Conservation (phyloP, 64 coral and sea anemone species). For the Pocillopora damicornis region DNA sequence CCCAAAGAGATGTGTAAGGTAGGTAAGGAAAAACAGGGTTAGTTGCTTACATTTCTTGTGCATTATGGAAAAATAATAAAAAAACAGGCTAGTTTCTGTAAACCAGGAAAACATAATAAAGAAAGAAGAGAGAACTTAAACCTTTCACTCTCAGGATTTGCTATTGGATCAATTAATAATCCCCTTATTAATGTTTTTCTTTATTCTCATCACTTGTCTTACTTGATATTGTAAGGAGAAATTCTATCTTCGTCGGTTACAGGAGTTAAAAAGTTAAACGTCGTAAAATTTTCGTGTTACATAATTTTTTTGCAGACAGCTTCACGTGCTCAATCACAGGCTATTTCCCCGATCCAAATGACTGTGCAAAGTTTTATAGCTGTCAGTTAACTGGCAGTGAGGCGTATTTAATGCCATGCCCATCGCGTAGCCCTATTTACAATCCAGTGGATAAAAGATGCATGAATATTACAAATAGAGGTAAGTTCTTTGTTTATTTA, state of each 20-base stretch:
- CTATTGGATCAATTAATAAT: too few species aligned
- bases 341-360: neutral
- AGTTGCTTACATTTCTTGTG: too few species aligned
- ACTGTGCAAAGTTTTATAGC: neutral
- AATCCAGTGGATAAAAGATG: neutral
- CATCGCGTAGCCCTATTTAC: neutral
- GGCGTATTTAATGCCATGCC: neutral
- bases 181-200: too few species aligned
- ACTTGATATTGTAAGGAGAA: neutral
- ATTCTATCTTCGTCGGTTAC: neutral
- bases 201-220: too few species aligned
- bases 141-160: too few species aligned
- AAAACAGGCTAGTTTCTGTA: too few species aligned
- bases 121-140: too few species aligned
- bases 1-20: too few species aligned
- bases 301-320: neutral
- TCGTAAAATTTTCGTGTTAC: neutral
- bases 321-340: neutral
- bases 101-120: too few species aligned
- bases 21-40: too few species aligned
- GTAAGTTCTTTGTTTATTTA: neutral
- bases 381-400: neutral
- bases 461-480: neutral
- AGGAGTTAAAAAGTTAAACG: too few species aligned
- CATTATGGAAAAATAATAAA: too few species aligned